Percentiles rank a stretch among this genome's conserved stretches.
phyloP scores from a whole-genome alignment of 2,888 invertebrate species.

The Entomobrya multifasciata region DNA sequence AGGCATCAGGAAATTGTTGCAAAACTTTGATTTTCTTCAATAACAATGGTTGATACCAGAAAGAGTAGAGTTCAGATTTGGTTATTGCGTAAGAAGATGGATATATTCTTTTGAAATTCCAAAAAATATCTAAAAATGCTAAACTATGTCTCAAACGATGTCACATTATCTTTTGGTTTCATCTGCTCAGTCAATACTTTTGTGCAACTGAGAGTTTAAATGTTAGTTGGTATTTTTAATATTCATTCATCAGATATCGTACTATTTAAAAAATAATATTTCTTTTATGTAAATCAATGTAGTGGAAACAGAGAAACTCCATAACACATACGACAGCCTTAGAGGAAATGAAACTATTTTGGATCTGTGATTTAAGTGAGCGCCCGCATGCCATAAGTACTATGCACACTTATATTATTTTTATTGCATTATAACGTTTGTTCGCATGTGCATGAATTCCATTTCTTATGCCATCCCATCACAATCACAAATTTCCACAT shows the following conservation, averaged over 20 bases:
- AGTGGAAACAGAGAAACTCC: background rate
- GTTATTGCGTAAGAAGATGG: background rate
- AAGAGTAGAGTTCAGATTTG: background rate
- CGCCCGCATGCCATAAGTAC: background rate
- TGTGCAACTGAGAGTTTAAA: too few species aligned
- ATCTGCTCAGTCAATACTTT: constrained; percentile 10
- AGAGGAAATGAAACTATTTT: constrained; percentile 27
- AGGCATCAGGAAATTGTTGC: background rate
- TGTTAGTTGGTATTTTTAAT: constrained; percentile 9
- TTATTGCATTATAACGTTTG: constrained; percentile 17
- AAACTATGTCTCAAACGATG: too few species aligned
- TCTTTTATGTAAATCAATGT: constrained; percentile 15
- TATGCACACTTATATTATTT: background rate
- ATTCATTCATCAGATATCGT: constrained; percentile 48
- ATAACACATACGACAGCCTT: background rate
- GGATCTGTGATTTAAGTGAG: constrained; percentile 34
- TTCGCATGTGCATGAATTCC: background rate
- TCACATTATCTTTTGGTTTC: constrained; percentile 33
- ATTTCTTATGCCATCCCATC: constrained; percentile 21
- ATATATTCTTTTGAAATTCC: constrained; percentile 14
- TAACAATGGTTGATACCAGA: constrained; percentile 2
- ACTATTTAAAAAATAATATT: constrained; percentile 35
- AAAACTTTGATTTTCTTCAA: constrained; percentile 26
- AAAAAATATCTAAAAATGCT: too few species aligned
- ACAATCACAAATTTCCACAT: constrained; percentile 59